A percentile compares a stretch with the other conserved stretches of the same genome.
Conservation (phyloP, 2,797 vertebrate species). For the Sparus aurata region DNA sequence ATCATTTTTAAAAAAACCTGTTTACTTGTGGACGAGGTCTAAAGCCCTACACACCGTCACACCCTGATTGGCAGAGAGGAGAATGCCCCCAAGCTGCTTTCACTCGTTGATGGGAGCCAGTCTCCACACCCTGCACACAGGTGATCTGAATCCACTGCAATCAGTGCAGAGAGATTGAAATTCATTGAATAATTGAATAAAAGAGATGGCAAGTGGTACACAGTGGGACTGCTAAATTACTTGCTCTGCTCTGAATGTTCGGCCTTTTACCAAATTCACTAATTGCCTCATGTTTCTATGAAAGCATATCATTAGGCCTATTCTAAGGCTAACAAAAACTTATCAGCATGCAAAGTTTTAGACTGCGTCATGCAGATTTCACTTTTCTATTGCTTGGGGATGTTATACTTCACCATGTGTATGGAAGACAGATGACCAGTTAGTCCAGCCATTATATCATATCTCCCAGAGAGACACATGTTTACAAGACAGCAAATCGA, state of each 20-base stretch:
- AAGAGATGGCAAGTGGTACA: no score
- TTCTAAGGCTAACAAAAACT: slow-evolving; percentile 53
- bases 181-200: no score
- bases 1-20: no score
- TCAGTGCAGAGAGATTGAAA: no score
- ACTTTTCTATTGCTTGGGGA: slow-evolving; percentile 43
- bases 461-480: slow-evolving; percentile 75
- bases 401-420: slow-evolving; percentile 54
- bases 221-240: no score
- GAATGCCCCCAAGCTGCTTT: no score
- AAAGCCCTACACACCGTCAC: no score
- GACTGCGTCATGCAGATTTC: slow-evolving; percentile 41
- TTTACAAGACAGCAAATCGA: slow-evolving; percentile 76
- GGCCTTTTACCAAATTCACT: slow-evolving; percentile 46
- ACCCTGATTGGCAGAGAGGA: no score
- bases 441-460: slow-evolving; percentile 68
- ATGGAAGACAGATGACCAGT: slow-evolving; percentile 71
- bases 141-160: no score
- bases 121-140: no score
- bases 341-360: slow-evolving; percentile 50
- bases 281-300: slow-evolving; percentile 52
- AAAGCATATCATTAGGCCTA: slow-evolving; percentile 26
- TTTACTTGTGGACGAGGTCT: no score
- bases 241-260: slow-evolving; percentile 44
- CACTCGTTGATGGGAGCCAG: no score